Conservation (phyloP, 2,888 invertebrate genomes). For the Tupiocoris notatus region DNA sequence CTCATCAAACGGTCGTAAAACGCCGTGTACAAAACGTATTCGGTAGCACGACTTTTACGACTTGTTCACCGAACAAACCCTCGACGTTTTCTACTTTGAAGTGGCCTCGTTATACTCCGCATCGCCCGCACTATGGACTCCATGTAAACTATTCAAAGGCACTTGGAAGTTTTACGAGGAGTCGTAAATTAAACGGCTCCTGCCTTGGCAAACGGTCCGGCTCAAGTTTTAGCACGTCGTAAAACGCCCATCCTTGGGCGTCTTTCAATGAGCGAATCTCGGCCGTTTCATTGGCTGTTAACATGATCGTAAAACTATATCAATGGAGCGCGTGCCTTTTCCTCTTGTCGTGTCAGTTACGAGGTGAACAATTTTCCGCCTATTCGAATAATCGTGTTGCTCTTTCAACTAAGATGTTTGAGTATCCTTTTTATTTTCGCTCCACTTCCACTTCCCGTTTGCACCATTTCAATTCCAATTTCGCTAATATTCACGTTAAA, state of each 20-base stretch:
- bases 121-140: background rate
- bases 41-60: background rate
- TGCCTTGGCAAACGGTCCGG: background rate
- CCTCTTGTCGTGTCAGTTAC: too few relatives aligned
- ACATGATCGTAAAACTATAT: background rate
- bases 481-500: too few relatives aligned
- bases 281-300: background rate
- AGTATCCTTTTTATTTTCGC: too few relatives aligned
- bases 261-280: background rate
- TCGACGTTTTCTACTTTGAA: background rate
- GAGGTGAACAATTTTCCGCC: background rate
- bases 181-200: constrained; percentile 23
- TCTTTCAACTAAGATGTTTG: too few relatives aligned
- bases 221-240: background rate
- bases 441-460: too few relatives aligned
- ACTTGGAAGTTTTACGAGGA: constrained; percentile 19
- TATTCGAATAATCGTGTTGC: background rate
- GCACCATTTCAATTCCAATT: too few relatives aligned
- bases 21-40: background rate
- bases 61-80: background rate
- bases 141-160: constrained; percentile 21
- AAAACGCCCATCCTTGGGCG: background rate
- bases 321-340: background rate
- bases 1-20: background rate
- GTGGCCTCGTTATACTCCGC: background rate